phyloP scores from a whole-genome alignment of 1,140 invertebrate genomes.

The Drosophila albomicans region DNA sequence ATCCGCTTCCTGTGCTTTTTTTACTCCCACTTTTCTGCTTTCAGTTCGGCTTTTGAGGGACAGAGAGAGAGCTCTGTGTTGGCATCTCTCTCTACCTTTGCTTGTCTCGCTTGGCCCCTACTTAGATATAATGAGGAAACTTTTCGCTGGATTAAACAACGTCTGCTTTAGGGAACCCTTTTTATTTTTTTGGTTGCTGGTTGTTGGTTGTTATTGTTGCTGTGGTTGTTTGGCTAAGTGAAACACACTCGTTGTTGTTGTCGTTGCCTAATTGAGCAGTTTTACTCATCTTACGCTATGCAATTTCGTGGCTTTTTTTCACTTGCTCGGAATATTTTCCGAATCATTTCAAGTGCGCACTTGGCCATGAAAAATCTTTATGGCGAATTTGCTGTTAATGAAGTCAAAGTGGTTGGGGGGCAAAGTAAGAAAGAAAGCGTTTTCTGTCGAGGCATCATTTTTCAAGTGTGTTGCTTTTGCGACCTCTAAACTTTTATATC shows the following conservation, averaged over 20 bases:
- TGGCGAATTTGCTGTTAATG: conserved; percentile 60
- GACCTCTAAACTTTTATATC: conserved; percentile 65
- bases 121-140: conserved; percentile 72
- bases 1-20: not conserved
- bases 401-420: conserved; percentile 45
- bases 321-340: conserved; percentile 47
- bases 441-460: conserved; percentile 34
- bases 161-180: conserved; percentile 53
- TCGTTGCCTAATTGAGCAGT: conserved; percentile 68
- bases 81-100: not conserved
- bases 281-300: conserved; percentile 54
- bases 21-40: not conserved
- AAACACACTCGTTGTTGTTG: conserved; percentile 5
- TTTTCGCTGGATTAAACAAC: conserved; percentile 44
- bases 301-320: conserved; percentile 15
- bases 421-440: not conserved
- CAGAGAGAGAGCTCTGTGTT: not conserved
- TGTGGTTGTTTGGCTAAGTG: conserved; percentile 14
- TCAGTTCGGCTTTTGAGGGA: not conserved
- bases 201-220: not conserved
- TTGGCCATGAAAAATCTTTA: conserved; percentile 44
- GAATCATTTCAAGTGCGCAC: conserved; percentile 64
- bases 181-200: conserved; percentile 12
- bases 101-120: conserved; percentile 36
- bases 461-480: conserved; percentile 1